Base-by-base conservation (phyloP, 1,140 invertebrate genomes). In the Papilio machaon region DNA sequence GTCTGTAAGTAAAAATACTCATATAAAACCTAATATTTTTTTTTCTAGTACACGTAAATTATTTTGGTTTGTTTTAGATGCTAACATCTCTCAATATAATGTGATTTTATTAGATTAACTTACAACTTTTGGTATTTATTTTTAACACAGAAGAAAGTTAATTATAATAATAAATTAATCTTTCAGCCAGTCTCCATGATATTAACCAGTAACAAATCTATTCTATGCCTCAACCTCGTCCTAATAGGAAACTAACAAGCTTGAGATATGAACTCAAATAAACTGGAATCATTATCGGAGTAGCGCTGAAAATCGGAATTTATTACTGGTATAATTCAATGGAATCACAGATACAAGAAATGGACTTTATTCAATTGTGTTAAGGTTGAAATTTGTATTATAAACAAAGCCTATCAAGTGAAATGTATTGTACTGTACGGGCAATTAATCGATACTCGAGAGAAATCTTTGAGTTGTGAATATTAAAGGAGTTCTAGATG, bases 181-280 rank as follows among this genome's bases (percentile, higher is more conserved):
- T 15, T 23, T 47, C 73, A 52, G 9, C 47, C 73, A 49, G 73
- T 75, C 4, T 2, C 46, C 46, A 75, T 23, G 15, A 75, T 19
- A 19, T 75, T 75, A 13, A 17, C 10, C 11, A 75, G 49, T 60
- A 64, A 79, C 76, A 79, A 79, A 79, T 79, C 60, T 64, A 2
- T 17, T 10, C 76, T 64, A 46, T 79, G 47, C 23, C 76, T 79
- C 76, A 79, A 79, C 30, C 58, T 79, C 75, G 52, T 15, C 47
- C n/a, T 46, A 64, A 64, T 79, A 58, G 58, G 47, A 79, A 67
- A 79, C 54, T 67, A 79, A 79, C 58, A 64, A 64, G 15, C 4
- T 58, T 64, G 76, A 79, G 76, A 79, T 79, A 79, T 79, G 76
- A 79, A 79, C 76, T 79, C 54, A 79, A 78, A 78, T 78, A 78